Evolutionary conservation across 1,140 invertebrate genomes (phyloP).

Genomic region (Trichomalopsis sarcophagae): DNA sequence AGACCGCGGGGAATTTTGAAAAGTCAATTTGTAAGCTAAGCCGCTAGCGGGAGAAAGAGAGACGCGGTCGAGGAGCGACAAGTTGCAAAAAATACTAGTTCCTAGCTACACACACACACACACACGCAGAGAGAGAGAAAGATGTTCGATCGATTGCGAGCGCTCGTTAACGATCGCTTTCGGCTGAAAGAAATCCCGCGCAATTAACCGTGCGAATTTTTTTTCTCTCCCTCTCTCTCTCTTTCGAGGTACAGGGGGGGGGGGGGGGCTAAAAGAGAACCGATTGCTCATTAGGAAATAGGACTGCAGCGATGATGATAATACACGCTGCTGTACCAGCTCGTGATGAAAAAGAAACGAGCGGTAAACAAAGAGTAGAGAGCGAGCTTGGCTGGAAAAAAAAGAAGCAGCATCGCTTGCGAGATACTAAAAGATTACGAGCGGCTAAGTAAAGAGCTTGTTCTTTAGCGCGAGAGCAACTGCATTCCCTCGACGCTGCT

Average conservation of each 20-base stretch:
- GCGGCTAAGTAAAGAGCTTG: neutral
- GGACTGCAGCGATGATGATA: neutral
- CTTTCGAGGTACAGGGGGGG: neutral
- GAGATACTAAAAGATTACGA: slow-evolving; percentile 21
- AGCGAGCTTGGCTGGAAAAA: neutral
- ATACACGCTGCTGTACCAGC: neutral
- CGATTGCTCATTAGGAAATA: neutral
- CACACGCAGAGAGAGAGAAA: no score
- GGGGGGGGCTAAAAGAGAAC: neutral
- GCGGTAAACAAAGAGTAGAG: neutral
- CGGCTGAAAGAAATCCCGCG: neutral
- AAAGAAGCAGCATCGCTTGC: neutral
- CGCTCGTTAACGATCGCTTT: neutral
- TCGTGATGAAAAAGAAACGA: neutral
- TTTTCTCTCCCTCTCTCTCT: neutral
- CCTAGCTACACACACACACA: no score
- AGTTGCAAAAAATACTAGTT: no score
- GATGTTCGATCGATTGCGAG: neutral
- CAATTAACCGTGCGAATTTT: neutral
- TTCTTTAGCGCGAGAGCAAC: neutral
- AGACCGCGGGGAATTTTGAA: neutral
- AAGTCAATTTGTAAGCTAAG: neutral
- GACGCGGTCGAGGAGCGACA: no score
- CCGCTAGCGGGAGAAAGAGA: no score
- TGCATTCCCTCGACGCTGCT: neutral